These are phyloP conservation scores for Sturnira hondurensis DNA, from an alignment of 2,113 vertebrate species.

Conservation along the genomic window DNA sequence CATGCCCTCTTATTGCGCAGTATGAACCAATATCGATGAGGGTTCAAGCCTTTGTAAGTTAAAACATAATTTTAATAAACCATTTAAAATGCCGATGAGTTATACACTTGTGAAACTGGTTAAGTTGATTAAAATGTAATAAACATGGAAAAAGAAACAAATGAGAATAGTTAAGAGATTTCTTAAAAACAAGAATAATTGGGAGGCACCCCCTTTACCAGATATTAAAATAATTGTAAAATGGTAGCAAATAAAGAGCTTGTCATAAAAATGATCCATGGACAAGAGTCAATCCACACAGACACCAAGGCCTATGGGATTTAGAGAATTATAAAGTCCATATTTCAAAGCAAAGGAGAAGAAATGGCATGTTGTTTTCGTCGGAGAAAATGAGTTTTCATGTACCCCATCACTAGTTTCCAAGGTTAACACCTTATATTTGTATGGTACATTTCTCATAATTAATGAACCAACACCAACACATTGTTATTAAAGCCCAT, in stretches of 20 bases:
- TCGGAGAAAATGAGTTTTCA: not conserved
- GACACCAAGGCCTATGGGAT: not conserved
- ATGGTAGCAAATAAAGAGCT: not conserved
- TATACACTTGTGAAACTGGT: not conserved
- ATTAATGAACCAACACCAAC: slow-evolving; percentile 9
- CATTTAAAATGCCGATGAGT: not conserved
- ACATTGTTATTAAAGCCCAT: not conserved
- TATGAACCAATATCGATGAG: not conserved
- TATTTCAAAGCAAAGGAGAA: not conserved
- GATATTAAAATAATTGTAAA: not conserved
- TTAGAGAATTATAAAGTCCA: not conserved
- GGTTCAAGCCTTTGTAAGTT: not conserved
- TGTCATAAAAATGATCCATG: not conserved
- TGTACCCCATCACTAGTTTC: not conserved
- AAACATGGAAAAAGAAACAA: not conserved
- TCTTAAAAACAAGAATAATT: not conserved
- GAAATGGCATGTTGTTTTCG: not conserved
- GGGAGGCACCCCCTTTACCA: not conserved
- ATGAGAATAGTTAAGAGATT: not conserved
- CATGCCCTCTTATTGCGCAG: not conserved
- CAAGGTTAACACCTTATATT: not conserved
- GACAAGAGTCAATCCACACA: not conserved
- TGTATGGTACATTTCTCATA: not conserved
- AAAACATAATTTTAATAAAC: not conserved
- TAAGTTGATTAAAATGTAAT: slow-evolving; percentile 26